Evolutionary conservation across 1,140 invertebrate species (phyloP), one percentile per base, ranked within the genome.

Genomic region (Listronotus bonariensis): DNA sequence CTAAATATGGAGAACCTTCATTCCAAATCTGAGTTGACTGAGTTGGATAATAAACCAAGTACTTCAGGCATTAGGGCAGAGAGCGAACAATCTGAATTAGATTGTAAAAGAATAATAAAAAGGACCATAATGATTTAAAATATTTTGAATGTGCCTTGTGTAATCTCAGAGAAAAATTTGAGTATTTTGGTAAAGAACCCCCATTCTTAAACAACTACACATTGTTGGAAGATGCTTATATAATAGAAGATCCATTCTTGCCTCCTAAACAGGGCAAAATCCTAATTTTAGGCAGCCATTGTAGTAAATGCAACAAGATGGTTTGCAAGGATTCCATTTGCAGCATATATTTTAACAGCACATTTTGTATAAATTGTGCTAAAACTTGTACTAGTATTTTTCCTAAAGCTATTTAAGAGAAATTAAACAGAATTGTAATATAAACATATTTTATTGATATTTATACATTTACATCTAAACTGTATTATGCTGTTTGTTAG

Each of bases 201-300:
- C 87, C 89, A 3, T 92, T 91, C 74, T 83, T 85, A 11, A 83
- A 84, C 64, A 76, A 81, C 32, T 76, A 74, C 54, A 82, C 82
- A 58, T 74, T 83, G 38, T 76, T 88, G 8, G 72, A 75, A 63
- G 84, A 91, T 10, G 87, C 84, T 64, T 95, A 89, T 77, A 77
- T 93, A 0, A 90, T 92, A 84, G 88, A 89, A 74, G 92, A 95
- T 82, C 92, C 92, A 4, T 95, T 94, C 73, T 84, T 85, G 73
- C 79, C 86, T 1, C 82, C 85, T 14, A 83, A 84, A 64, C 86
- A 82, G 75, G 85, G 85, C 32, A 85, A 91, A 78, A 85, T 91
- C 73, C 75, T 92, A 20, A 80, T 91, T 0, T 69, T 94, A 7
- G 92, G 92, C n/a, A 81, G 84, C 20, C 83, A 91, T 73, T 95